Evolutionary conservation across 2,888 invertebrate genomes (phyloP).

Genomic region (Steromphala cineraria): DNA sequence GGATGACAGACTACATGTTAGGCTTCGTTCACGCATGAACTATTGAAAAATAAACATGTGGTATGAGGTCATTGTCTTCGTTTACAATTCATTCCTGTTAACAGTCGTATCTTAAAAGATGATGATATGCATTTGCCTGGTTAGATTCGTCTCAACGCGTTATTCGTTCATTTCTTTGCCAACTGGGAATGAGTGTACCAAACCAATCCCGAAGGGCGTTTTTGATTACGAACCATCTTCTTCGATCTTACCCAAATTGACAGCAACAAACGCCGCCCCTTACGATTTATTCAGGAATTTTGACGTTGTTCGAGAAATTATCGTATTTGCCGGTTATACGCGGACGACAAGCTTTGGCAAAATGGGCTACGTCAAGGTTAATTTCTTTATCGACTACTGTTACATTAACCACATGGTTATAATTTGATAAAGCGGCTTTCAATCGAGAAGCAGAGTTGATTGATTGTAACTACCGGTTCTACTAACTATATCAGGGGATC

Average conservation of each 20-base stretch:
- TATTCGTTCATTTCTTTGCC: neutral
- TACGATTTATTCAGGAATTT: constrained; percentile 14
- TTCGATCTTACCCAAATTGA: neutral
- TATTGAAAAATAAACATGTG: too few relatives aligned
- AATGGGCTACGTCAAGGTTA: constrained; percentile 45
- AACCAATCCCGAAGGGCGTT: neutral
- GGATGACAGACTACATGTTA: too few relatives aligned
- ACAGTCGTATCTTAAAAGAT: too few relatives aligned
- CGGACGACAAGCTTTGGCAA: neutral
- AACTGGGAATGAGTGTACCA: neutral
- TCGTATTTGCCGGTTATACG: constrained; percentile 3
- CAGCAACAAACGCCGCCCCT: neutral
- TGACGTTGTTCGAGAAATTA: constrained; percentile 9
- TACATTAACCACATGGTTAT: constrained; percentile 57
- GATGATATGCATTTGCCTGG: too few relatives aligned
- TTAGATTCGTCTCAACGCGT: neutral
- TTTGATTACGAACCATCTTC: neutral
- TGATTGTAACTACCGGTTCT: neutral
- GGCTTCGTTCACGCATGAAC: too few relatives aligned
- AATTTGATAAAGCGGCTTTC: constrained; percentile 51
- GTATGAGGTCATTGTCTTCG: too few relatives aligned
- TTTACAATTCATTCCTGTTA: too few relatives aligned
- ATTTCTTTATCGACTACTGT: constrained; percentile 45
- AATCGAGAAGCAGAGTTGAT: neutral
- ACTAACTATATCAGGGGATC: neutral